phyloP scores from a whole-genome alignment of 1,140 invertebrate genomes.

The Apis mellifera region DNA sequence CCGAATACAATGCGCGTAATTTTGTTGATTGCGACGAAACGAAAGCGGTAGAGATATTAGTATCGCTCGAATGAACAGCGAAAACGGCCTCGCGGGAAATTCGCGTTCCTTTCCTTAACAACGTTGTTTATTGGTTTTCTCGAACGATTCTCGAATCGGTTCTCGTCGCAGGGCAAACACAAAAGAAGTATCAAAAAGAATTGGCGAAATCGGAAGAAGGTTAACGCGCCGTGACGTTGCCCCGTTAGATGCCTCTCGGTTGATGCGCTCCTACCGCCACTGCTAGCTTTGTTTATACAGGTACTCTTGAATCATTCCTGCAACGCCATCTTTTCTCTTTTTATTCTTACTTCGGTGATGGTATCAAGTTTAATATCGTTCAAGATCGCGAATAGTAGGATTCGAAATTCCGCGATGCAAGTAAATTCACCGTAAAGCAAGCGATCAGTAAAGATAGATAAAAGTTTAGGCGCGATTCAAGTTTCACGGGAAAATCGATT shows the following conservation, averaged over 20 bases:
- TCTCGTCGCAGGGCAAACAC: not conserved
- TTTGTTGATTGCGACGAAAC: slow-evolving; percentile 13
- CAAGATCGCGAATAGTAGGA: no score
- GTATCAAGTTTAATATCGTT: not conserved
- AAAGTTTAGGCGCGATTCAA: not conserved
- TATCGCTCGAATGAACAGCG: not conserved
- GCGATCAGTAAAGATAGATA: not conserved
- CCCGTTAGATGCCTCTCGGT: slow-evolving; percentile 58
- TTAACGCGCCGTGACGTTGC: slow-evolving; percentile 66
- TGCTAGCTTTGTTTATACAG: slow-evolving; percentile 30
- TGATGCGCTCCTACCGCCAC: slow-evolving; percentile 22
- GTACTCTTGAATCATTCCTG: not conserved
- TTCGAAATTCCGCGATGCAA: not conserved
- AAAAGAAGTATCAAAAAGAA: slow-evolving; percentile 8
- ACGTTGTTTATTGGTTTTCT: not conserved
- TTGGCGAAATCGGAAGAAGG: slow-evolving; percentile 53
- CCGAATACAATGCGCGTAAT: slow-evolving; percentile 15
- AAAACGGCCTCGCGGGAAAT: slow-evolving; percentile 6
- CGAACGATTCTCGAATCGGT: not conserved
- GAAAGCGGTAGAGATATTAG: slow-evolving; percentile 18
- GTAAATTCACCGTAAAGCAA: not conserved
- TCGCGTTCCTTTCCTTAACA: no score
- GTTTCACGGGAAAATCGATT: slow-evolving; percentile 11
- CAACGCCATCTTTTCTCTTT: not conserved
- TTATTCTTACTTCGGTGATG: not conserved